Conservation (phyloP, 2,797 vertebrate species). For the Microhierax caerulescens region DNA sequence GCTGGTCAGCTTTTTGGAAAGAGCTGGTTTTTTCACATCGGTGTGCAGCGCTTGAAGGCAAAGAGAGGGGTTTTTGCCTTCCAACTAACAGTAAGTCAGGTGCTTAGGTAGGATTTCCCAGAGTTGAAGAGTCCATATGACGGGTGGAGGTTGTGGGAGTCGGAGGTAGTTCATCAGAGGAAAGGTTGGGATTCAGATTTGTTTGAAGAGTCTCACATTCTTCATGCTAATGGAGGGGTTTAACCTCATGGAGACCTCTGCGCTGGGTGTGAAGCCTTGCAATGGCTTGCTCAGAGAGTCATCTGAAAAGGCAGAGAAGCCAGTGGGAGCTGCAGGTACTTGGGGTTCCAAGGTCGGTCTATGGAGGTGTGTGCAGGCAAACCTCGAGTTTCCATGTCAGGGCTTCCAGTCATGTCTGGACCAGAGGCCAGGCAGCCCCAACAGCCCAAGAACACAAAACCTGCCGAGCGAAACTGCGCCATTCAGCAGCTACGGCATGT, state of each 20-base stretch:
- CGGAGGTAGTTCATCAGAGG: fast-evolving
- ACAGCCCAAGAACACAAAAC: not conserved
- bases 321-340: not conserved
- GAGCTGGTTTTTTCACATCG: not conserved
- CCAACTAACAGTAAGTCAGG: not conserved
- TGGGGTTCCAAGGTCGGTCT: not conserved
- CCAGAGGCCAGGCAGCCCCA: not conserved
- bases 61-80: not conserved
- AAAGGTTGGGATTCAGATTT: fast-evolving
- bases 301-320: not conserved
- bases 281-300: not conserved
- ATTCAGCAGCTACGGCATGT: fast-evolving
- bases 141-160: not conserved
- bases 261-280: not conserved
- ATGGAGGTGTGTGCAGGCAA: fast-evolving
- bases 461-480: not conserved
- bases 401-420: not conserved
- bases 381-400: not conserved
- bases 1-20: not conserved
- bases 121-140: not conserved
- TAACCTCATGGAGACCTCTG: not conserved
- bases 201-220: not conserved
- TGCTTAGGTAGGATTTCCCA: not conserved
- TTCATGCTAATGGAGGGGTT: not conserved
- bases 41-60: not conserved